Conservation (phyloP, 1,140 invertebrate species). For the Drosophila sechellia region DNA sequence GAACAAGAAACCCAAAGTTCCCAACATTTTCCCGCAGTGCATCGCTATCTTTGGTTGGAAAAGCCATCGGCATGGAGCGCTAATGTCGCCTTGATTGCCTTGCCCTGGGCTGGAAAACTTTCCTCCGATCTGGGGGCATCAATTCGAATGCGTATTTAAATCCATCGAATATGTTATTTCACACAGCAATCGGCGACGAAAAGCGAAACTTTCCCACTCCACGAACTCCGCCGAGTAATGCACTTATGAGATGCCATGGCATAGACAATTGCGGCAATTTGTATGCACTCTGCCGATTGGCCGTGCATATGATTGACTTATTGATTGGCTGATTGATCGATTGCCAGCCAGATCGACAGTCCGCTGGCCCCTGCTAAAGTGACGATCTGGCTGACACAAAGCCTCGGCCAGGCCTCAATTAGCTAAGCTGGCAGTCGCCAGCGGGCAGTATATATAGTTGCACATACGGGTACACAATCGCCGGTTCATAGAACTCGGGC, state of each 20-base stretch:
- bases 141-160: constrained; percentile 68
- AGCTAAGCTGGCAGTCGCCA: constrained; percentile 50
- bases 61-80: constrained; percentile 23
- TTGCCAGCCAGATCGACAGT: constrained; percentile 46
- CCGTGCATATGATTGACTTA: constrained; percentile 81
- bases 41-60: constrained; percentile 12
- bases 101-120: constrained; percentile 54
- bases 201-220: constrained; percentile 59
- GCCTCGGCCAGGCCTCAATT: constrained; percentile 63
- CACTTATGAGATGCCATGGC: constrained; percentile 59
- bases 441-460: constrained; percentile 17
- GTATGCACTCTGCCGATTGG: constrained; percentile 72
- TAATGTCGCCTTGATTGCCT: constrained; percentile 78
- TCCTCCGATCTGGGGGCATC: constrained; percentile 38
- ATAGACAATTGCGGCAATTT: constrained; percentile 72
- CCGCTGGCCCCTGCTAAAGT: constrained; percentile 49
- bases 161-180: constrained; percentile 61
- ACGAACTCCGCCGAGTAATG: constrained; percentile 22
- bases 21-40: neutral
- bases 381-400: constrained; percentile 74
- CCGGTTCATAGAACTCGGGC: constrained; percentile 66
- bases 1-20: too few relatives aligned
- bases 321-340: constrained; percentile 81
- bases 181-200: constrained; percentile 13
- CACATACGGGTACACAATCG: neutral